Percentiles rank a stretch among this genome's conserved stretches.
phyloP scores from a whole-genome alignment of 2,113 vertebrate genomes.

The Puma concolor region DNA sequence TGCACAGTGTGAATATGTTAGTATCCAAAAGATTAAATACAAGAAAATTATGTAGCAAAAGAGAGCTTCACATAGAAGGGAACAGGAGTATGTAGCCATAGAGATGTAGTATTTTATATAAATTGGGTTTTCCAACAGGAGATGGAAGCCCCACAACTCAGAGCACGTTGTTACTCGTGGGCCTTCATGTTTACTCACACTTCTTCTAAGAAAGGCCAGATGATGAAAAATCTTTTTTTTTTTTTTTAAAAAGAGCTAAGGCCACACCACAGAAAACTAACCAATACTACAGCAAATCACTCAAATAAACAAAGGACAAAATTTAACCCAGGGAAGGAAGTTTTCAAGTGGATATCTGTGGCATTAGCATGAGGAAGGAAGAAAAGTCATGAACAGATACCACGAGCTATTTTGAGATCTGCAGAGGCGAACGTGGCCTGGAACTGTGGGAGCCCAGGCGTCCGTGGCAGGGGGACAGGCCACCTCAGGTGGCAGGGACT shows the following conservation, averaged over 20 bases:
- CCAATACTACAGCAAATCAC: background rate
- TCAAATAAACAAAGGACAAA: background rate
- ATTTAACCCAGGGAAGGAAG: background rate
- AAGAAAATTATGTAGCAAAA: background rate
- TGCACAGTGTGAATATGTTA: background rate
- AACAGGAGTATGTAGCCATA: accelerated
- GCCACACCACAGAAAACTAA: background rate
- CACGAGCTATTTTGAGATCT: background rate
- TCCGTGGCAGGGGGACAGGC: background rate
- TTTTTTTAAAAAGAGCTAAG: background rate
- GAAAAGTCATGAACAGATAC: background rate
- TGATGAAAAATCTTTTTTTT: background rate
- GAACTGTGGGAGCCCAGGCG: background rate
- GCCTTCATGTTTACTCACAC: background rate
- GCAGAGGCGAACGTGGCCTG: background rate
- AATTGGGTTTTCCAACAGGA: background rate
- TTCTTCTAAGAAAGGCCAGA: background rate
- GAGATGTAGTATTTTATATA: background rate
- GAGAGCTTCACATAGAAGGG: background rate
- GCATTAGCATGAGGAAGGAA: slow-evolving; percentile 56
- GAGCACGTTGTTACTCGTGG: background rate
- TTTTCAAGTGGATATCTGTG: background rate
- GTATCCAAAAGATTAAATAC: background rate
- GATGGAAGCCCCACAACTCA: background rate
- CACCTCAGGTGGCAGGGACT: too few species aligned